Percentiles rank a stretch among this genome's conserved stretches.
Evolutionary conservation across 1,140 invertebrate species (phyloP).

Genomic region (Pogonomyrmex californicus): DNA sequence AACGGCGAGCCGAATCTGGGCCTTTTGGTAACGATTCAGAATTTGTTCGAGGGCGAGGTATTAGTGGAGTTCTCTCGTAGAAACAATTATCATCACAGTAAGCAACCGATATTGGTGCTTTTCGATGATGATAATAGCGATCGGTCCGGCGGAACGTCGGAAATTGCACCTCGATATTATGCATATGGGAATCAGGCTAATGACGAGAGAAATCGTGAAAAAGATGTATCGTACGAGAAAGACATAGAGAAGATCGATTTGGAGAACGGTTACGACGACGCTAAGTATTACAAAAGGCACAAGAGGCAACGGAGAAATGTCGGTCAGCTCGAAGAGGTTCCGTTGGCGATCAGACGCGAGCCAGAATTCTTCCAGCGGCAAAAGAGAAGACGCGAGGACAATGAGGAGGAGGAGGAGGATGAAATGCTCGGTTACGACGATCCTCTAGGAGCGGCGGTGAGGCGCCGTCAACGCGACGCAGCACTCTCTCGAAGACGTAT

Average conservation of each 20-base stretch:
- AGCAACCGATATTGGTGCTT: conserved; percentile 83
- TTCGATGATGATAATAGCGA: conserved; percentile 79
- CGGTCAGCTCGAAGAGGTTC: conserved; percentile 67
- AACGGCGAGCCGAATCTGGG: conserved; percentile 80
- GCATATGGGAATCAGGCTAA: conserved; percentile 55
- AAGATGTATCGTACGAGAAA: conserved; percentile 37
- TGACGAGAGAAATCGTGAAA: conserved; percentile 36
- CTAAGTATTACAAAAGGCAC: not conserved
- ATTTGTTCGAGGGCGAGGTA: conserved; percentile 76
- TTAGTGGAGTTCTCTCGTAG: conserved; percentile 78
- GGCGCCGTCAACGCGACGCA: conserved; percentile 46
- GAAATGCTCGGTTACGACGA: not conserved
- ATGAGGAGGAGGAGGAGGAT: not conserved
- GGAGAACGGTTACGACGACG: conserved; percentile 43
- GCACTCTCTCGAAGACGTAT: not conserved
- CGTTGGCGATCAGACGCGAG: conserved; percentile 40
- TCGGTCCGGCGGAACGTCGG: conserved; percentile 34
- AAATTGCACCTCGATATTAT: conserved; percentile 45
- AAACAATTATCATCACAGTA: conserved; percentile 75
- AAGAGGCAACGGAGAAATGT: not conserved
- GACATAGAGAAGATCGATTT: conserved; percentile 43
- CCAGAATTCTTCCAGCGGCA: conserved; percentile 67
- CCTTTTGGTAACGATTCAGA: conserved; percentile 80
- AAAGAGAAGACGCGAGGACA: conserved; percentile 60
- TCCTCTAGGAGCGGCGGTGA: not conserved